Evolutionary conservation across 2,797 vertebrate species (phyloP).

Genomic region (Distichodus sexfasciatus): DNA sequence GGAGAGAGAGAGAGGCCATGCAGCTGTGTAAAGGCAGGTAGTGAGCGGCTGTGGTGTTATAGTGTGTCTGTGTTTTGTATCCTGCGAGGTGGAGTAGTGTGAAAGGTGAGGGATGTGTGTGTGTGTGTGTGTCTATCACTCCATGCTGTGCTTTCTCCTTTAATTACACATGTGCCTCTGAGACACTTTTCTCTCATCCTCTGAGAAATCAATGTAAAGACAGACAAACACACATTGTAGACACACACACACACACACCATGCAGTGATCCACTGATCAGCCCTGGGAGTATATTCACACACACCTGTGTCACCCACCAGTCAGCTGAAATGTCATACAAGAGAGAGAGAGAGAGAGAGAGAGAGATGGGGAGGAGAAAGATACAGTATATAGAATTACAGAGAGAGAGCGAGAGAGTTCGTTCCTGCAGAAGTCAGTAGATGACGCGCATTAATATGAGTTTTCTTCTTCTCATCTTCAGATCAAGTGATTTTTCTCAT

Average conservation of each 20-base stretch:
- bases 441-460: no score
- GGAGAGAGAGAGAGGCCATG: no score
- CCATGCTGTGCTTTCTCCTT: conserved; percentile 43
- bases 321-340: conserved; percentile 39
- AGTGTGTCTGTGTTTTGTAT: no score
- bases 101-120: background rate
- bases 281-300: conserved; percentile 58
- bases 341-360: conserved; percentile 12
- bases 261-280: conserved; percentile 20
- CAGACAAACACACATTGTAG: conserved; percentile 24
- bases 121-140: background rate
- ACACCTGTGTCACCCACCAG: conserved; percentile 63
- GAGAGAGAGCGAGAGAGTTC: background rate
- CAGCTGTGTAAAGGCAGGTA: no score
- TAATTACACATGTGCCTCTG: conserved; percentile 58
- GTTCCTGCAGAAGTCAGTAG: background rate
- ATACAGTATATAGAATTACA: conserved; percentile 5
- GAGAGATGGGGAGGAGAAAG: conserved; percentile 17
- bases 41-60: no score
- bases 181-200: conserved; percentile 37
- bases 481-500: no score
- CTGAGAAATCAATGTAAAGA: conserved; percentile 49
- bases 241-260: conserved; percentile 14
- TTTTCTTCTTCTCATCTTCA: no score
- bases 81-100: background rate